Evolutionary conservation across 2,797 vertebrate genomes (phyloP).

Genomic region (Rhadinocentrus ornatus): DNA sequence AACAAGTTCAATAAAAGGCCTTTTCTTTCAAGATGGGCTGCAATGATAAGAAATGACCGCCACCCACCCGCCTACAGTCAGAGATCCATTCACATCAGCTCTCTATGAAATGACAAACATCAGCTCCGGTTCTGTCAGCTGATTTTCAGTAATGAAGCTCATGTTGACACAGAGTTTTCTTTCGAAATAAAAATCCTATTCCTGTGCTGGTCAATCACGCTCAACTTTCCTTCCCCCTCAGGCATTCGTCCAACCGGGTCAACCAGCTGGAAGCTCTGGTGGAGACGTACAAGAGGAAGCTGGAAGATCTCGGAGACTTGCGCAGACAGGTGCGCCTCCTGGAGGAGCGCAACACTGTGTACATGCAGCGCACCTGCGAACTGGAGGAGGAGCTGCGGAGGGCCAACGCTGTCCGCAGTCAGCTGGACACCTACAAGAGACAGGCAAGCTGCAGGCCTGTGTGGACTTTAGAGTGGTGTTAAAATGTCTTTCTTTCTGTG

Average conservation of each 20-base stretch:
- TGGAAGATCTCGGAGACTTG: conserved; percentile 91
- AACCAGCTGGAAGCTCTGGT: conserved; percentile 89
- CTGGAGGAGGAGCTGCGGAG: conserved; percentile 92
- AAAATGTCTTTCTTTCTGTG: conserved; percentile 18
- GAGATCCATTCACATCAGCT: too few relatives aligned
- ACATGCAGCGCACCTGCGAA: conserved; percentile 92
- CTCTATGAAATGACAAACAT: too few relatives aligned
- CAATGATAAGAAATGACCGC: too few relatives aligned
- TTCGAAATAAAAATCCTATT: conserved; percentile 24
- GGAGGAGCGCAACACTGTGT: conserved; percentile 90
- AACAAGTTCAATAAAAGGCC: too few relatives aligned
- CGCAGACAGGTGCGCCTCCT: conserved; percentile 91
- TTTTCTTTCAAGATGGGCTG: too few relatives aligned
- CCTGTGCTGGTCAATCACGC: conserved; percentile 33
- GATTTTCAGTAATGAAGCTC: conserved; percentile 16
- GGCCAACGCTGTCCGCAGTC: conserved; percentile 84
- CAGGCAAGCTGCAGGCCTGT: conserved; percentile 81
- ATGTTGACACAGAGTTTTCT: conserved; percentile 30
- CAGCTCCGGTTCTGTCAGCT: conserved; percentile 20
- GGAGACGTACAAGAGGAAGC: conserved; percentile 88
- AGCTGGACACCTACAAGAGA: conserved; percentile 89
- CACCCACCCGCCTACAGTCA: too few relatives aligned
- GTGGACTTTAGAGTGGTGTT: conserved; percentile 41
- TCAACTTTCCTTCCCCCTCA: conserved; percentile 51
- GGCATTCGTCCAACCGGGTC: conserved; percentile 91